Evolutionary conservation across 2,888 invertebrate genomes (phyloP).

Genomic region (Frankliniella intonsa): DNA sequence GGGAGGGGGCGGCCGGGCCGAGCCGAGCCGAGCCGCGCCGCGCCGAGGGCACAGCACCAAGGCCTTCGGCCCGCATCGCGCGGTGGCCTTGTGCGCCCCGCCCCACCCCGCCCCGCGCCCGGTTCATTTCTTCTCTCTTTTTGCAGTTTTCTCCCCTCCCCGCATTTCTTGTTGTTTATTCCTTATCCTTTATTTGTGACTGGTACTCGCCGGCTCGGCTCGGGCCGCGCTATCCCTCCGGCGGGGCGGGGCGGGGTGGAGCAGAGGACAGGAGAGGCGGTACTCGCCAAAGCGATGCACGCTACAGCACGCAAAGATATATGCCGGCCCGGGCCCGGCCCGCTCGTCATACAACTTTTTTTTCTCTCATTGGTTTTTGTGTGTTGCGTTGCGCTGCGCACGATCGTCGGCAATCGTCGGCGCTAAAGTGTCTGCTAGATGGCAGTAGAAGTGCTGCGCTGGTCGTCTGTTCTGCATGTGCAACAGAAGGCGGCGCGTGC

Average conservation of each 20-base stretch:
- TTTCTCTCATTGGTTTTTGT: no score
- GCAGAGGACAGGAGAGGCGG: no score
- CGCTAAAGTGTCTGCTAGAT: no score
- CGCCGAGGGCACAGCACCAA: background rate
- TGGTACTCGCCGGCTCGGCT: background rate
- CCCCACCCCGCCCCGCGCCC: background rate
- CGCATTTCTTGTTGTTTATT: background rate
- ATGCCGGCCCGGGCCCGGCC: no score
- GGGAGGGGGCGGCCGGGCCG: background rate
- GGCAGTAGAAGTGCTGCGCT: no score
- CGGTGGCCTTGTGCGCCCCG: background rate
- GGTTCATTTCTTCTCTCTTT: constrained; percentile 6
- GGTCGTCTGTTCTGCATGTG: no score
- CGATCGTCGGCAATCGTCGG: no score
- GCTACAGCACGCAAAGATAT: no score
- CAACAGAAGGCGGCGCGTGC: no score
- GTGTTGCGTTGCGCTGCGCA: no score
- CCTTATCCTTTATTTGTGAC: background rate
- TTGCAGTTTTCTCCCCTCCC: background rate
- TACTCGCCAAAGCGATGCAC: no score
- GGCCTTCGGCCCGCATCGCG: background rate
- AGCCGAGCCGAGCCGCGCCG: background rate
- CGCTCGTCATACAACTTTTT: no score
- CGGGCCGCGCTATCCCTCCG: background rate
- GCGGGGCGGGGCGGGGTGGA: background rate